Evolutionary conservation across 2,797 vertebrate species (phyloP), one percentile per base, ranked within the genome.

Genomic region (Apogon hyalosoma): DNA sequence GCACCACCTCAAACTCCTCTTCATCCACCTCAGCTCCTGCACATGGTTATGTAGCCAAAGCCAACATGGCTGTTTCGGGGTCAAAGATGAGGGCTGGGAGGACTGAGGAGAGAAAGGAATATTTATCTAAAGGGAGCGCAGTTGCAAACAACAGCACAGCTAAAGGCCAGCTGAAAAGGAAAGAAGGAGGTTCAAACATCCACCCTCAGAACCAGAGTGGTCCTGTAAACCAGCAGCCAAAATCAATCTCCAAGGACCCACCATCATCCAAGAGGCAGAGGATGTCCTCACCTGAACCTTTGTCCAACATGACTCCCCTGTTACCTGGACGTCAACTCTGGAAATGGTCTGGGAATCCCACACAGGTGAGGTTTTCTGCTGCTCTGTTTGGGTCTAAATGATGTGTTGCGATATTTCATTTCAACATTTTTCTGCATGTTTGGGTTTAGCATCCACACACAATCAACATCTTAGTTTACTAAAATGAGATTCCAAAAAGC

Each of bases 321-420:
- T 92, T 96, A 77, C 95, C 96, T 0, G 96, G 96, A 21, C 95
- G 94, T 47, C 97, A 98, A 90, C 93, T 98, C 73, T 98, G 97
- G 98, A 96, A 94, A 84, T 99, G 98, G 98, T 99, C 97, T 0
- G 98, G 98, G 73, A 98, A 96, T 87, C 97, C 98, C 76, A 98
- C 98, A 2, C 98, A 99, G 96, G 97, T 99, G 92, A 19, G 50
- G 14, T 19, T 6, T 43, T 7, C 14, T 43, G 13, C 24, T 28
- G 5, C 24, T n/a, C n/a, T 43, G 11, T 43, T n/a, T 14, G 7
- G 14, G 41, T 43, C n/a, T 43, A 28, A 28, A 28, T 28, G 6
- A 28, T 28, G 24, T 28, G 24, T 28, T 28, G 24, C 24, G 5
- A 28, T 28, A 28, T 28, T 28, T 28, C 2, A 28, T 28, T 28